Percentiles rank a stretch among this genome's conserved stretches.
These are phyloP conservation scores for Zoanthus sansibaricus DNA, from an alignment of 92 coral and sea anemone species.

Conservation along the genomic window DNA sequence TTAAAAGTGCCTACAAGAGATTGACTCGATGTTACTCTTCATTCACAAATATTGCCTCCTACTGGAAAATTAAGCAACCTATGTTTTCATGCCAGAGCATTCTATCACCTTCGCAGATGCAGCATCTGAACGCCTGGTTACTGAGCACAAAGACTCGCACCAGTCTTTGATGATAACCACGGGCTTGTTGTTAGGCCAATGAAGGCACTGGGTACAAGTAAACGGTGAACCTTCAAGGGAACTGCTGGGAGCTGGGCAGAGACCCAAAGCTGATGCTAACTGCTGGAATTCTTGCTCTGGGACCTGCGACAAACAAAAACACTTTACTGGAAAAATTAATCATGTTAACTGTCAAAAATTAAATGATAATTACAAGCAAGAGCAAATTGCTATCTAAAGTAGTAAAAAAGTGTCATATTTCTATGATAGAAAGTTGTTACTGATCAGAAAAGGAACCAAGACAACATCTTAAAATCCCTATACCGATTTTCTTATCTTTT, in stretches of 20 bases:
- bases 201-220: slow-evolving; percentile 82
- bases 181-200: slow-evolving; percentile 87
- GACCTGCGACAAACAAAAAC: slow-evolving; percentile 54
- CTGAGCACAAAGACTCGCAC: slow-evolving; percentile 80
- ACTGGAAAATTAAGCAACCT: no score
- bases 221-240: slow-evolving; percentile 54
- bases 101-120: slow-evolving; percentile 61
- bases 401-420: no score
- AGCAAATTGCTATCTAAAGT: no score
- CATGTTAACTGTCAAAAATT: neutral
- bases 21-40: neutral
- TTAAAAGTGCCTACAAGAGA: slow-evolving; percentile 74
- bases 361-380: no score
- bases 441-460: no score
- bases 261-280: slow-evolving; percentile 67
- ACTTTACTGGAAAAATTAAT: neutral
- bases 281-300: slow-evolving; percentile 74
- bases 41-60: neutral
- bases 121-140: slow-evolving; percentile 65
- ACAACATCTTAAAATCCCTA: no score
- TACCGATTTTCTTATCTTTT: no score
- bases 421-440: no score
- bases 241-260: slow-evolving; percentile 59
- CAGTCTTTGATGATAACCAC: slow-evolving; percentile 73
- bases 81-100: no score